These are phyloP conservation scores for Frieseomelitta varia DNA, from an alignment of 1,140 invertebrate species.

Conservation along the genomic window DNA sequence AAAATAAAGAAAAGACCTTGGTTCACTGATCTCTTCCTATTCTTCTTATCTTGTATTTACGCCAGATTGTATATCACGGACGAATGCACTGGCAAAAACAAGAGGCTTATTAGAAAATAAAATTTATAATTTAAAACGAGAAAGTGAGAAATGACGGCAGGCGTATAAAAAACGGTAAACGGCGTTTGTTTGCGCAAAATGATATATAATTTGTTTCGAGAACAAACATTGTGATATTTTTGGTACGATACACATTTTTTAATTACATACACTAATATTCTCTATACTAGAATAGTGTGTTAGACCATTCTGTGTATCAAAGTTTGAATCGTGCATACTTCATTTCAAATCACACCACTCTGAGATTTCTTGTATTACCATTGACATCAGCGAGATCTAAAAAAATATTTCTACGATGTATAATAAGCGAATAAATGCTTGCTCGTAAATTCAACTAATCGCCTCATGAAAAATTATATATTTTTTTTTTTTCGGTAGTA, in stretches of 20 bases:
- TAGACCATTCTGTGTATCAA: too few relatives aligned
- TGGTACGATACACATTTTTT: background rate
- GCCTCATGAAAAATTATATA: too few relatives aligned
- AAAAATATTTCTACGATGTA: too few relatives aligned
- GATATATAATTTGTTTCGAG: conserved; percentile 10
- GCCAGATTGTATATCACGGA: conserved; percentile 14
- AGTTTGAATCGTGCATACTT: too few relatives aligned
- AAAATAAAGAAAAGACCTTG: too few relatives aligned
- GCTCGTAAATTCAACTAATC: too few relatives aligned
- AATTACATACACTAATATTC: background rate
- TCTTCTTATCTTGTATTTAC: conserved; percentile 3
- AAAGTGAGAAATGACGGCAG: background rate
- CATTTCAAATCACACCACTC: too few relatives aligned
- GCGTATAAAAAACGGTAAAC: background rate
- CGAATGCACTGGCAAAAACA: background rate
- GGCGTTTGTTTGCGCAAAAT: background rate
- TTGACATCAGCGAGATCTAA: too few relatives aligned
- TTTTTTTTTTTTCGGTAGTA: too few relatives aligned
- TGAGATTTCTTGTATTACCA: too few relatives aligned
- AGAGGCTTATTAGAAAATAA: conserved; percentile 30
- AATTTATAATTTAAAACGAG: conserved; percentile 24
- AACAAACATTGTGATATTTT: conserved; percentile 2
- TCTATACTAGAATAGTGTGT: too few relatives aligned
- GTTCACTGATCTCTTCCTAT: background rate
- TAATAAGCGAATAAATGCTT: too few relatives aligned